These are phyloP conservation scores for Chitala chitala DNA, from an alignment of 2,113 vertebrate species.

Conservation along the genomic window DNA sequence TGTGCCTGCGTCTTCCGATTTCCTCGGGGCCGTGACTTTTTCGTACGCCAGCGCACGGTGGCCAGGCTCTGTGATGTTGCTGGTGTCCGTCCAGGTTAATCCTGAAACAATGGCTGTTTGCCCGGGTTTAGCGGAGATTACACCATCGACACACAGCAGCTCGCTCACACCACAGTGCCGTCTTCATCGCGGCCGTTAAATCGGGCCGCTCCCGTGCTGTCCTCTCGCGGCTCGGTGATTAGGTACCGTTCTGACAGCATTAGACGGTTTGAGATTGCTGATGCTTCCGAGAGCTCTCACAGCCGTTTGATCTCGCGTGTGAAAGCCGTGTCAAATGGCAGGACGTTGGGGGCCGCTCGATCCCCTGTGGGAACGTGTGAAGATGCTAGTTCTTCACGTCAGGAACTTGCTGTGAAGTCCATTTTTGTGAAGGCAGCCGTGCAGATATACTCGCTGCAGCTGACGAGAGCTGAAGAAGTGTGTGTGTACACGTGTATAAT, in stretches of 20 bases:
- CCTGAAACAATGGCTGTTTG: constrained; percentile 43
- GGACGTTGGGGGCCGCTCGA: too few species aligned
- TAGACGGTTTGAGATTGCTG: background rate
- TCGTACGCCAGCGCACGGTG: background rate
- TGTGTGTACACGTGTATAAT: too few species aligned
- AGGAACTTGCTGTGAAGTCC: too few species aligned
- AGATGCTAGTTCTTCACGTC: too few species aligned
- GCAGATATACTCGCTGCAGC: too few species aligned
- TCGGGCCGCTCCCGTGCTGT: too few species aligned
- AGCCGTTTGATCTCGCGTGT: too few species aligned
- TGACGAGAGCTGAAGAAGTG: too few species aligned
- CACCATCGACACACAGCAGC: constrained; percentile 36
- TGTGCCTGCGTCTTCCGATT: background rate
- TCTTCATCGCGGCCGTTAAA: background rate
- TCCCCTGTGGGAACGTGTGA: too few species aligned
- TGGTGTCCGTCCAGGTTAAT: constrained; percentile 42
- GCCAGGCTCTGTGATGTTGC: constrained; percentile 11
- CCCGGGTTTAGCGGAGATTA: constrained; percentile 49
- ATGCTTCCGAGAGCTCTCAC: too few species aligned
- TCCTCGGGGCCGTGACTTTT: background rate
- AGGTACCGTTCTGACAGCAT: background rate
- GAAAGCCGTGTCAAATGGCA: too few species aligned
- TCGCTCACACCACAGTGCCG: background rate
- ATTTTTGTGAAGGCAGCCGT: too few species aligned
- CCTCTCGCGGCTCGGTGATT: background rate